These are phyloP conservation scores for Mycogona germanica DNA, from an alignment of 2,888 invertebrate species.

Conservation along the genomic window DNA sequence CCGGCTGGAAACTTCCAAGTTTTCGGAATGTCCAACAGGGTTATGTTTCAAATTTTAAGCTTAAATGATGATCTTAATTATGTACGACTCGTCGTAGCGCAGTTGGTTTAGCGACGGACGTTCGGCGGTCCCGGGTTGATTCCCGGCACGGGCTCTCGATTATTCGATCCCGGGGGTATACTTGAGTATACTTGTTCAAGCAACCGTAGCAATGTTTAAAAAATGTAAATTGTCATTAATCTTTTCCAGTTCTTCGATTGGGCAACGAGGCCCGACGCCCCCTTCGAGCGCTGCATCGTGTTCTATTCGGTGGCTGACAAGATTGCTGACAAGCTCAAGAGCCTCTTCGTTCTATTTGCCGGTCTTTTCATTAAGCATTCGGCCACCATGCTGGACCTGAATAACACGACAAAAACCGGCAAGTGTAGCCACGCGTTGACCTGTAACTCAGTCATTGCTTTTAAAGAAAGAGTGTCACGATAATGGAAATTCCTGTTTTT, in stretches of 20 bases:
- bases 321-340: constrained; percentile 69
- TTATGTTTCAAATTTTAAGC: too few relatives aligned
- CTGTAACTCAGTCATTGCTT: too few relatives aligned
- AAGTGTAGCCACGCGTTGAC: neutral
- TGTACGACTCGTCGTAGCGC: too few relatives aligned
- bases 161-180: too few relatives aligned
- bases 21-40: too few relatives aligned
- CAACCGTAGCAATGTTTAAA: neutral
- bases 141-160: too few relatives aligned
- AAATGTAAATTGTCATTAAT: constrained; percentile 9
- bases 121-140: too few relatives aligned
- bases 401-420: constrained; percentile 47
- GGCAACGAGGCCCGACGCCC: constrained; percentile 46
- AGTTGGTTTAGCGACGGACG: too few relatives aligned
- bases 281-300: constrained; percentile 55
- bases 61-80: too few relatives aligned
- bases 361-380: constrained; percentile 72
- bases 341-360: constrained; percentile 81
- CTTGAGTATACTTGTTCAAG: constrained; percentile 18
- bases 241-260: constrained; percentile 61
- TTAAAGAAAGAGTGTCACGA: too few relatives aligned
- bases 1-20: too few relatives aligned
- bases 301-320: constrained; percentile 67
- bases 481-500: too few relatives aligned
- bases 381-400: constrained; percentile 50